phyloP scores from a whole-genome alignment of 2,113 vertebrate genomes.

The Amphilophus citrinellus region DNA sequence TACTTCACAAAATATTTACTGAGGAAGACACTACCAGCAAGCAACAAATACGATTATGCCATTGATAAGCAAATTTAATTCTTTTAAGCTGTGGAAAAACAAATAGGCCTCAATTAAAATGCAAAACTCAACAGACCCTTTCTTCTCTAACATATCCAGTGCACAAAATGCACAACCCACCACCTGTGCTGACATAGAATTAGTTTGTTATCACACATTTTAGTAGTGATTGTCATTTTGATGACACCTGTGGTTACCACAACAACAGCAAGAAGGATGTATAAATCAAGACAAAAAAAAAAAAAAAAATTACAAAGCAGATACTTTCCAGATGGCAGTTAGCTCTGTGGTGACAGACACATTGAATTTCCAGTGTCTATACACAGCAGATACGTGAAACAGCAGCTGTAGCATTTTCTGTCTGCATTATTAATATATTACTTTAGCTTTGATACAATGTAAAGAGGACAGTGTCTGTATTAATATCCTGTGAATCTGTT shows the following conservation, averaged over 20 bases:
- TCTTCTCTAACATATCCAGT: not conserved
- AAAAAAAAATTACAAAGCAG: not conserved
- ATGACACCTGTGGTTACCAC: not conserved
- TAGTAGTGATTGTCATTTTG: not conserved
- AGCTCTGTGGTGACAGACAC: not conserved
- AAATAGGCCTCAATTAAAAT: conserved; percentile 4
- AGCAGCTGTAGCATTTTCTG: not conserved
- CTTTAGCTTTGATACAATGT: not conserved
- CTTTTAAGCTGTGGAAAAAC: not conserved
- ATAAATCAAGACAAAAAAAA: not conserved
- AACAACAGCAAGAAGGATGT: not conserved
- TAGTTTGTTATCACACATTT: not conserved
- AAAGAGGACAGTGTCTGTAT: not conserved
- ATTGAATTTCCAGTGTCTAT: no score
- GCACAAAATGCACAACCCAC: not conserved
- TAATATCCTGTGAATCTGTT: not conserved
- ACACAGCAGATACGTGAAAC: not conserved
- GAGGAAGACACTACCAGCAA: not conserved
- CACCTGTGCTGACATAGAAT: not conserved
- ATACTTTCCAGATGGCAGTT: not conserved
- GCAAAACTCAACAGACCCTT: not conserved
- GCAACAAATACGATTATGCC: not conserved
- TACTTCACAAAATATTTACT: not conserved
- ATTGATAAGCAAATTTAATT: not conserved
- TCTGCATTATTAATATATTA: not conserved